Base-by-base conservation (phyloP, 2,113 vertebrate genomes). In the Cariama cristata region DNA sequence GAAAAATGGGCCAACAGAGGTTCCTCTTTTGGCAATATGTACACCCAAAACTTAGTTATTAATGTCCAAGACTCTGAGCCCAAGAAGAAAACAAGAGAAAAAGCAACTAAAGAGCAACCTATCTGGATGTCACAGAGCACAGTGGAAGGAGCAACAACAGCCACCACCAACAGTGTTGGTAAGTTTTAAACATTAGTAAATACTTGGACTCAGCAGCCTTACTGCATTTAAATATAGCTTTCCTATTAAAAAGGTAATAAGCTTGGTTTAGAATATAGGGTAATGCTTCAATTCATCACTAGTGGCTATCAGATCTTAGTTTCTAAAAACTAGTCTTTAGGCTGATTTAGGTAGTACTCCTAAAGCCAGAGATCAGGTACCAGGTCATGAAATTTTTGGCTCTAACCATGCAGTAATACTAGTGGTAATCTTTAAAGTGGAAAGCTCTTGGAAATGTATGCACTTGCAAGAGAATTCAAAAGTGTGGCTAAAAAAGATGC, bases 121-220 rank as follows among this genome's bases (percentile, higher is more conserved):
- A 14, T 97, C 32, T 98, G 98, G 98, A 92, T 98, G 94, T 92
- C 71, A 21, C 68, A 93, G 49, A 98, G 97, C 77, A 98, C 97
- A 0, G 68, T 98, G 30, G 62, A 95, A 79, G 92, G 40, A 94
- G 40, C 22, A 90, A 42, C 53, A 68, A 40, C 64, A 60, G 20
- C 63, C 35, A 50, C 9, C 9, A 56, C 4, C 32, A 60, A 24
- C 0, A 83, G 11, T 1, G 3, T 8, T 28, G 90, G 97, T 98
- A 91, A 97, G 97, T 84, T 80, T 58, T 42, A 49, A 67, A 28
- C 14, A 21, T 40, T 49, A 26, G 33, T 9, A 63, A 71, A 79
- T 32, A 17, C 30, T 68, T 28, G 11, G 33, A 12, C n/a, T 74
- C 15, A 27, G 27, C 21, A 82, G 24, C 10, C 8, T 82, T 59